Evolutionary conservation across 2,797 vertebrate species (phyloP).

Genomic region (Cetoscarus ocellatus): DNA sequence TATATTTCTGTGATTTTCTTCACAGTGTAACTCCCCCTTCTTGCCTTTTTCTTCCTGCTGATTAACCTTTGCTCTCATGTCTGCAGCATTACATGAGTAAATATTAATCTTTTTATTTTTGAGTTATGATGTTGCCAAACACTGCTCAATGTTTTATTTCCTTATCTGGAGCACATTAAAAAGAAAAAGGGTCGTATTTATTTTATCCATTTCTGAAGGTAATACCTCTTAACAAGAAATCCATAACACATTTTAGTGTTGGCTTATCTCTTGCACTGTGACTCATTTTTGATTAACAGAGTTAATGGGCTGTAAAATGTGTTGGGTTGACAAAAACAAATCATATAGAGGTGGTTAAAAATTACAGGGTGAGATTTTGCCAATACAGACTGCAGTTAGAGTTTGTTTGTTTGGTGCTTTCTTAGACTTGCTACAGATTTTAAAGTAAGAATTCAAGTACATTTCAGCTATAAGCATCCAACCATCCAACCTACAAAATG

Average conservation of each 20-base stretch:
- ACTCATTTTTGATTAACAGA: not conserved
- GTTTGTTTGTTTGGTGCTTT: too few species aligned
- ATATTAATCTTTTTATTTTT: slow-evolving; percentile 10
- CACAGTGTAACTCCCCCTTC: slow-evolving; percentile 43
- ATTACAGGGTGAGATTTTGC: too few species aligned
- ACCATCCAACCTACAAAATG: too few species aligned
- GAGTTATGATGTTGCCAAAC: slow-evolving; percentile 12
- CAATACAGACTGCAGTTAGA: not conserved
- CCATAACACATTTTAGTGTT: not conserved
- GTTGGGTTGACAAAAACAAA: not conserved
- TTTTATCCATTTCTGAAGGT: not conserved
- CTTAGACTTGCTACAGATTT: too few species aligned
- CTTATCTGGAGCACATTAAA: not conserved
- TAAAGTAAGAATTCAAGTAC: too few species aligned
- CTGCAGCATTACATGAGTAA: slow-evolving; percentile 2
- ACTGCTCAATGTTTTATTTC: not conserved
- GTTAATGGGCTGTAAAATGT: not conserved
- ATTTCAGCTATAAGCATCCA: too few species aligned
- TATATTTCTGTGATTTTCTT: slow-evolving; percentile 33
- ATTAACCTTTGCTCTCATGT: slow-evolving; percentile 20
- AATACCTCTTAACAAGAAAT: not conserved
- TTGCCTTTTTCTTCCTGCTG: slow-evolving; percentile 1
- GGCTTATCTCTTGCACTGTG: not conserved
- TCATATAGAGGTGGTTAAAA: not conserved
- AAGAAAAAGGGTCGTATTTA: not conserved